A percentile compares a stretch with the other conserved stretches of the same genome.
These are phyloP conservation scores for Agrochola lota DNA, from an alignment of 2,888 invertebrate species.

Conservation along the genomic window DNA sequence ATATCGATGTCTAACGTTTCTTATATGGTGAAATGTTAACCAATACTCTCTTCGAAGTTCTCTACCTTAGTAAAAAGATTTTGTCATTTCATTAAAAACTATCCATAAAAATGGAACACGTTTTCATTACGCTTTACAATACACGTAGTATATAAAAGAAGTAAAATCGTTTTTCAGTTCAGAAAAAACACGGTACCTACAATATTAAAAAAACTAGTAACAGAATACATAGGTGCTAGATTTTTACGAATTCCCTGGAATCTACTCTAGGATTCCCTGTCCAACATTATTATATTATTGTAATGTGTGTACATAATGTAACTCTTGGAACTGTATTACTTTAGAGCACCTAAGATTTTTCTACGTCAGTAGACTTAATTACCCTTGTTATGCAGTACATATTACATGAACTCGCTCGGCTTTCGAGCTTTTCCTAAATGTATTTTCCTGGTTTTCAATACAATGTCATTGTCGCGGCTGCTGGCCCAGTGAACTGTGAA, in stretches of 20 bases:
- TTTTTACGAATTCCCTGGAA: too few species aligned
- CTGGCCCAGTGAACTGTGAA: constrained; percentile 49
- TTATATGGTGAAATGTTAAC: neutral
- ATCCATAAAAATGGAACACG: neutral
- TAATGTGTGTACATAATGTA: neutral
- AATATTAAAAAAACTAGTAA: too few species aligned
- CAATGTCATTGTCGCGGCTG: constrained; percentile 23
- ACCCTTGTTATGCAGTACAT: neutral
- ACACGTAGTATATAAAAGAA: too few species aligned
- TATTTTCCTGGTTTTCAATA: constrained; percentile 23
- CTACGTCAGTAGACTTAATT: constrained; percentile 5
- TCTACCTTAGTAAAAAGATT: too few species aligned
- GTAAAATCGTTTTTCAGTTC: too few species aligned
- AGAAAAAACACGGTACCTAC: too few species aligned
- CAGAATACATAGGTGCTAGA: too few species aligned
- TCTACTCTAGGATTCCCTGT: too few species aligned
- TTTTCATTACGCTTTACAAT: neutral
- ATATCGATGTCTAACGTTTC: neutral
- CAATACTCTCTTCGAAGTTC: too few species aligned
- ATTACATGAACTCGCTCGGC: constrained; percentile 7
- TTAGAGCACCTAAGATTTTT: constrained; percentile 3
- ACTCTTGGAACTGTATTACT: neutral
- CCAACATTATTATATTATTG: too few species aligned
- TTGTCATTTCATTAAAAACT: neutral
- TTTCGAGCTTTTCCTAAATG: neutral